Evolutionary conservation across 1,140 invertebrate genomes (phyloP).

Genomic region (Augochlora pura): DNA sequence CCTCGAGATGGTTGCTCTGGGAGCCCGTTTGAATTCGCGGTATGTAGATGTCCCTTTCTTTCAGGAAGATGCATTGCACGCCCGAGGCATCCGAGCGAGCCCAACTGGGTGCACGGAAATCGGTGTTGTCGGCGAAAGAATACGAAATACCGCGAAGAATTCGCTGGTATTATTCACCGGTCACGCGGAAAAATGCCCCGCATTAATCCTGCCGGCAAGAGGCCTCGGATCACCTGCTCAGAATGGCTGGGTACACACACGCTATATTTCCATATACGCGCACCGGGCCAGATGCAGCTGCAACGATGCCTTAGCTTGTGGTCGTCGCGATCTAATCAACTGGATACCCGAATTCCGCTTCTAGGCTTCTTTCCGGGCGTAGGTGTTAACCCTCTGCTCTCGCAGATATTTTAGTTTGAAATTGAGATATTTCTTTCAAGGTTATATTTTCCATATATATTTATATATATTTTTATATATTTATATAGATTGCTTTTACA

Average conservation of each 20-base stretch:
- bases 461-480: no score
- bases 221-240: conserved; percentile 42
- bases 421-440: no score
- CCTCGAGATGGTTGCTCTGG: neutral
- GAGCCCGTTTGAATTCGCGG: conserved; percentile 39
- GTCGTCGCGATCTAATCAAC: conserved; percentile 11
- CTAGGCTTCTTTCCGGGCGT: neutral
- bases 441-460: no score
- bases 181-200: conserved; percentile 35
- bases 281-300: conserved; percentile 31
- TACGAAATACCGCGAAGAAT: conserved; percentile 39
- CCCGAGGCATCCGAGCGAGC: conserved; percentile 13
- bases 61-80: conserved; percentile 42
- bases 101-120: conserved; percentile 10
- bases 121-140: conserved; percentile 27
- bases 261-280: conserved; percentile 45
- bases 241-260: conserved; percentile 20
- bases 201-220: conserved; percentile 47
- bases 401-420: no score
- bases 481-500: no score
- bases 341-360: neutral
- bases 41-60: conserved; percentile 51
- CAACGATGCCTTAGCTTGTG: neutral
- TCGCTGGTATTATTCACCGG: conserved; percentile 43
- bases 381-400: no score